Evolutionary conservation across 53 echinoderm and acorn worm species (phyloP).

Genomic region (Mesocentrotus franciscanus): DNA sequence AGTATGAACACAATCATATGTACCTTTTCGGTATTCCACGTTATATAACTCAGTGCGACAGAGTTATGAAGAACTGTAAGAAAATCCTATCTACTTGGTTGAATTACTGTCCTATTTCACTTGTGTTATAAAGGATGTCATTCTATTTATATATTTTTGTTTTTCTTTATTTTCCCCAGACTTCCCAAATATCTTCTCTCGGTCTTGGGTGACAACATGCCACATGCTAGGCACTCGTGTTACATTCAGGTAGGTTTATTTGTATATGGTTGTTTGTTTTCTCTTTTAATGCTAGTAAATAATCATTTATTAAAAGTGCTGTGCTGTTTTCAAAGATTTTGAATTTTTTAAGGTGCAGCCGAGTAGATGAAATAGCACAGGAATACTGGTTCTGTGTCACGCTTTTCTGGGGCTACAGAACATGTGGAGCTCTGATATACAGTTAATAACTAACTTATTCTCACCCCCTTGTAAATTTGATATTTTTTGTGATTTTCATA

Average conservation of each 20-base stretch:
- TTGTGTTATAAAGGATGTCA: too few species aligned
- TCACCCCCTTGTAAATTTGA: too few species aligned
- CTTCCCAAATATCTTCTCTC: slow-evolving; percentile 55
- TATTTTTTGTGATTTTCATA: too few species aligned
- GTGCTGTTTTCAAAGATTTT: not conserved
- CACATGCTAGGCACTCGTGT: slow-evolving; percentile 38
- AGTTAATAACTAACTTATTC: too few species aligned
- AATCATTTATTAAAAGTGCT: not conserved
- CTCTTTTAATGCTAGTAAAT: not conserved
- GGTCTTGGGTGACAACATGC: slow-evolving; percentile 45
- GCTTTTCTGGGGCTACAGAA: too few species aligned
- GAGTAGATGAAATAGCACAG: not conserved
- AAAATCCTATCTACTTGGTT: too few species aligned
- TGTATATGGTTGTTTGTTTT: not conserved
- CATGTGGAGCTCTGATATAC: too few species aligned
- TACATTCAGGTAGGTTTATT: slow-evolving; percentile 33
- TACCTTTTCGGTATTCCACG: too few species aligned
- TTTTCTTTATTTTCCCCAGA: not conserved
- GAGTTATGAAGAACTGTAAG: too few species aligned
- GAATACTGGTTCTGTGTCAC: not conserved
- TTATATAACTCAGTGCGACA: too few species aligned
- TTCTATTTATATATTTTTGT: not conserved
- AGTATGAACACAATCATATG: slow-evolving; percentile 7
- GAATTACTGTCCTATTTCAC: too few species aligned
- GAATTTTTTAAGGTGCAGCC: not conserved